Conservation (phyloP, 2,113 vertebrate genomes). For the Rhinoderma darwinii region DNA sequence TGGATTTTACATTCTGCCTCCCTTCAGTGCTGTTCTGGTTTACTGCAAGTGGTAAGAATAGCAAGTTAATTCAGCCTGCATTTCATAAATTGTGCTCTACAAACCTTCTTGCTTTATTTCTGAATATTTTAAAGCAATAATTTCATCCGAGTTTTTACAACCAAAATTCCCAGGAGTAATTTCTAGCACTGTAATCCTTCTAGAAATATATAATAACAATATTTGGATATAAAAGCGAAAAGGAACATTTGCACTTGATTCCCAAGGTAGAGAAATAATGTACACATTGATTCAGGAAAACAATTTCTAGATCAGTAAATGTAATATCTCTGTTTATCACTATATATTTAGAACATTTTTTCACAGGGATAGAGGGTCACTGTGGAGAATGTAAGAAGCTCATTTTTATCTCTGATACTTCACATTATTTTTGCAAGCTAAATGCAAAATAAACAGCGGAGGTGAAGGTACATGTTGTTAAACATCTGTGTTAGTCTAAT, state of each 20-base stretch:
- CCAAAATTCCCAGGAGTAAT: constrained; percentile 26
- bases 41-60: constrained; percentile 11
- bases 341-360: constrained; percentile 40
- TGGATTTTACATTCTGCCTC: neutral
- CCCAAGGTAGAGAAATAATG: neutral
- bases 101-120: constrained; percentile 13
- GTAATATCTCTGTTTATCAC: constrained; percentile 25
- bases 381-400: constrained; percentile 39
- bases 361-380: neutral
- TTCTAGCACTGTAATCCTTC: constrained; percentile 20
- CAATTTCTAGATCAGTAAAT: constrained; percentile 35
- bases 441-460: constrained; percentile 45
- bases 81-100: constrained; percentile 21
- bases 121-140: constrained; percentile 35
- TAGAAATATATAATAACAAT: constrained; percentile 41
- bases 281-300: constrained; percentile 40
- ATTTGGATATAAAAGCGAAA: constrained; percentile 44
- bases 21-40: neutral
- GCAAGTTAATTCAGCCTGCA: constrained; percentile 3
- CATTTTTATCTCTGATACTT: constrained; percentile 19
- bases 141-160: constrained; percentile 26
- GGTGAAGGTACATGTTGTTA: constrained; percentile 39
- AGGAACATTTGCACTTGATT: constrained; percentile 35
- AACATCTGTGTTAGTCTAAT: constrained; percentile 46
- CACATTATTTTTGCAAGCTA: constrained; percentile 39